Evolutionary conservation across 2,888 invertebrate genomes (phyloP), one percentile per base, ranked within the genome.

Genomic region (Neuroscelio doddi): DNA sequence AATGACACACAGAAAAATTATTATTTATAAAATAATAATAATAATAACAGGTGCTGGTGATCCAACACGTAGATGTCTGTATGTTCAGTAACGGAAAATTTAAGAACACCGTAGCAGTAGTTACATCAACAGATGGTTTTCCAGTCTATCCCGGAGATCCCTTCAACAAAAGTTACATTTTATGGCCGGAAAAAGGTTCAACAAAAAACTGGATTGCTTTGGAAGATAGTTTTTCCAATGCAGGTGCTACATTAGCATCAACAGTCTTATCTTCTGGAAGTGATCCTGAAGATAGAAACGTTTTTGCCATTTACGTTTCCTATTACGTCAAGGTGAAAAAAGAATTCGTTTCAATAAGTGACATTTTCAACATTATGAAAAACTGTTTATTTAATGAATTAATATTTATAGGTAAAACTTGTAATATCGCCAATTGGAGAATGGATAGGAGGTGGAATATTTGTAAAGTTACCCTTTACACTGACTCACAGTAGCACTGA

Each of bases 51-150:
- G 90, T 93, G 3, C 89, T 93, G 78, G 90, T 94, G 55, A 92
- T 95, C 1, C 95, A 96, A 80, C 93, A 95, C 83, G 95, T 95
- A 16, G 95, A 95, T 80, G 96, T 97, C 0, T 95, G 95, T 85
- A 95, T 97, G 93, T 95, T 96, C 85, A 96, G 95, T 71, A 95
- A 95, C 78, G 95, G 95, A 0, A 95, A 95, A 85, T 96, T 96
- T 86, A 95, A 96, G 86, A 96, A 95, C 83, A 91, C 94, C n/a
- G 95, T 96, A 0, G 95, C 94, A 1, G 79, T 86, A 64, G 80
- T 88, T 44, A 89, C 90, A 64, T 87, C 89, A 59, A 89, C 87
- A 63, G 89, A 90, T 0, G 88, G 87, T 58, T 89, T 89, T 74
- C 91, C 92, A 0, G 87, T 94, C 3, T 84, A 88, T 29, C 90